Evolutionary conservation across 2,113 vertebrate genomes (phyloP).

Genomic region (Oncorhynchus tshawytscha): DNA sequence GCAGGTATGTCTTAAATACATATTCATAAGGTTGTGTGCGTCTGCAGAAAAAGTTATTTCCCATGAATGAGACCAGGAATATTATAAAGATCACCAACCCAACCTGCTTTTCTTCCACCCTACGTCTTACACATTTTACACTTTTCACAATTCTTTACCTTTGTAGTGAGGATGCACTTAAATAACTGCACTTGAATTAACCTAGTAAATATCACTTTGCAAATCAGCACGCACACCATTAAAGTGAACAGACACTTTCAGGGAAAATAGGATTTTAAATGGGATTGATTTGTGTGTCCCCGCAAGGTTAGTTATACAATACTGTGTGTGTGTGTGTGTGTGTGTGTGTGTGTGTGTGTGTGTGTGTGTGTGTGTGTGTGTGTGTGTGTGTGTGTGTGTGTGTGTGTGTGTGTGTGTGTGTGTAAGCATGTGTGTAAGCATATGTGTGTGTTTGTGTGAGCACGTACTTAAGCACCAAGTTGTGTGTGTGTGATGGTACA

Average conservation of each 20-base stretch:
- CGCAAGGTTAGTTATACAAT: no score
- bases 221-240: neutral
- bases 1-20: neutral
- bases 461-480: neutral
- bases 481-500: conserved; percentile 25
- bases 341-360: neutral
- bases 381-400: conserved; percentile 6
- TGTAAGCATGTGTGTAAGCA: neutral
- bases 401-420: neutral
- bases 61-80: no score
- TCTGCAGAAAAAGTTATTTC: neutral
- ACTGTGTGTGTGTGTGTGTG: neutral
- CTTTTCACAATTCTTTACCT: neutral
- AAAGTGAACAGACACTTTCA: neutral
- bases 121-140: no score
- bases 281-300: no score
- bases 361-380: neutral
- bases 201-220: neutral
- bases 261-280: no score
- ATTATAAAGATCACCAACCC: no score
- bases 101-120: no score
- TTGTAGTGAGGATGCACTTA: neutral
- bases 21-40: neutral
- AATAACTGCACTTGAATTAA: neutral
- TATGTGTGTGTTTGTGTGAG: conserved; percentile 2